A percentile compares a stretch with the other conserved stretches of the same genome.
Conservation (phyloP, 1,140 invertebrate species). For the Heterodera schachtii region DNA sequence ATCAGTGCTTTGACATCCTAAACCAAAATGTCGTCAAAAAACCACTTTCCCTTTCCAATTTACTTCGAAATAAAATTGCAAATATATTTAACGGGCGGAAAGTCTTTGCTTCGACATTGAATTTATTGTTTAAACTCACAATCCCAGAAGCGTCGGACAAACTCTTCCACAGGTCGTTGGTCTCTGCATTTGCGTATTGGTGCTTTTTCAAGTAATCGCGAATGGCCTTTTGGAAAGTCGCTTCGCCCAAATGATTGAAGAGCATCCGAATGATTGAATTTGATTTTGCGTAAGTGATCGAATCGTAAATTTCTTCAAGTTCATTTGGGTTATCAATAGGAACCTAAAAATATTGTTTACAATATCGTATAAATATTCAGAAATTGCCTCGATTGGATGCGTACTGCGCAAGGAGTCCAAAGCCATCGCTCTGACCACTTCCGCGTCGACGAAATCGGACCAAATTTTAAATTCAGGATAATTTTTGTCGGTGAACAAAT, state of each 20-base stretch:
- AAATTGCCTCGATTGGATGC: constrained; percentile 53
- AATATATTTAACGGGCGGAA: too few species aligned
- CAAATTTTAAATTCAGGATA: constrained; percentile 70
- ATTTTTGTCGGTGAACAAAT: constrained; percentile 68
- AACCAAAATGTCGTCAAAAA: constrained; percentile 10
- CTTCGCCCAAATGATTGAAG: constrained; percentile 88
- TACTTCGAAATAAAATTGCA: too few species aligned
- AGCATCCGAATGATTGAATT: constrained; percentile 91
- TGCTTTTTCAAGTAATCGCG: constrained; percentile 85
- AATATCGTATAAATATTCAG: neutral
- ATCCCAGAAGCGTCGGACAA: constrained; percentile 85
- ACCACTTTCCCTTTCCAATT: neutral
- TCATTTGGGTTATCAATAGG: constrained; percentile 62
- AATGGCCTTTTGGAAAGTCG: constrained; percentile 90
- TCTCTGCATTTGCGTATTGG: constrained; percentile 86
- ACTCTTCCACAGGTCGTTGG: constrained; percentile 89
- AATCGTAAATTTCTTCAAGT: constrained; percentile 64
- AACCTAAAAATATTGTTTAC: constrained; percentile 58
- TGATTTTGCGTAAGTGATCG: constrained; percentile 70
- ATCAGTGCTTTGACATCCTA: constrained; percentile 83
- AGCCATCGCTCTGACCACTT: constrained; percentile 33
- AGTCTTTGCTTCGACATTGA: neutral
- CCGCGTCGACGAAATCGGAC: constrained; percentile 74
- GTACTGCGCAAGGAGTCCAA: constrained; percentile 47
- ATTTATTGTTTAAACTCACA: constrained; percentile 11